Evolutionary conservation across 2,797 vertebrate genomes (phyloP), one percentile per base, ranked within the genome.

Genomic region (Phalloptychus januarius): DNA sequence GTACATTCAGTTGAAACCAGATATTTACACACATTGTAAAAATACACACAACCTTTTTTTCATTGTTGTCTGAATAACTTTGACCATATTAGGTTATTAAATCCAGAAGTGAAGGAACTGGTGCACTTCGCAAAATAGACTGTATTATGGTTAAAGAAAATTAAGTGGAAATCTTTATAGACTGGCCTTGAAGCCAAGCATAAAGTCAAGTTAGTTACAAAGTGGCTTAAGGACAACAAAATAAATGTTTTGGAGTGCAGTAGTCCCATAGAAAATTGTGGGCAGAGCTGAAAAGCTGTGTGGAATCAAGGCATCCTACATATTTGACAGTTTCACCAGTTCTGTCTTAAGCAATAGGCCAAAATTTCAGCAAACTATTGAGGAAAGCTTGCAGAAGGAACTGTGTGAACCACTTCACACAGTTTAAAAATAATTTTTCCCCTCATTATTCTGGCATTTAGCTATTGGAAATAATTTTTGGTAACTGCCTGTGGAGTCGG

Each of bases 1-100:
- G 87, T 92, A 91, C 88, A 83, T 89, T 90, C 89, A 91, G 85
- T 78, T 76, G 79, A 77, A 75, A 71, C 25, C 42, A n/a, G 67
- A 70, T 44, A 70, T 44, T 45, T 45, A 45, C 12, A 71, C n/a
- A 16, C 67, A 16, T 15, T 28, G 25, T 28, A 45, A 45, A 45
- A 45, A 71, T 28, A 28, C 11, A 40, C 20, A 38, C 25, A 70
- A 70, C 3, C 40, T 42, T 70, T 44, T 25, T 44, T 44, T 69
- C 5, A 5, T 36, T 25, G 38, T 67, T 67, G 36, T 67, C 38
- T 25, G 36, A 69, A 10, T 42, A 69, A 13, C 23, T 25, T 42
- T 69, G 25, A 7, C 10, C 23, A 2, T 67, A 25, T 67, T 13
- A 44, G 25, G 31, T 44, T 4, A 20, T 65, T 25, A 65, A 65